These are phyloP conservation scores for Epirrhoe alternata DNA, from an alignment of 2,888 invertebrate genomes.

Conservation along the genomic window DNA sequence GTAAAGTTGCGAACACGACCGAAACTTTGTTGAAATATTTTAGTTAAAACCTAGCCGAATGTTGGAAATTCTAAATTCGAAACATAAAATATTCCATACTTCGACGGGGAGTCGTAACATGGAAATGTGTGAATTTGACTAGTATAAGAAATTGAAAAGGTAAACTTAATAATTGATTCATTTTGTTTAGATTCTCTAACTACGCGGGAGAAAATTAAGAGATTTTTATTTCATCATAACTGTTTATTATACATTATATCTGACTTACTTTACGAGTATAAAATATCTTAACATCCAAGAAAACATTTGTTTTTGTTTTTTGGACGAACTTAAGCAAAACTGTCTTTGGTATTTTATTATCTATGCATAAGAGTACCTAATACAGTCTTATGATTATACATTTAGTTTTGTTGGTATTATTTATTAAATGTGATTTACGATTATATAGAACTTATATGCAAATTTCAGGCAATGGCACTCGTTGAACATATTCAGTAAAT, in stretches of 20 bases:
- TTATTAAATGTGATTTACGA: not conserved
- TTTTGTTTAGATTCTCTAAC: not conserved
- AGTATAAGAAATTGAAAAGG: not conserved
- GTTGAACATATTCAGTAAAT: constrained; percentile 40
- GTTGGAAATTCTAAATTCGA: constrained; percentile 6
- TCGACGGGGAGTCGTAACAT: not conserved
- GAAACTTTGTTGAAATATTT: constrained; percentile 35
- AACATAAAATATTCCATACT: not conserved
- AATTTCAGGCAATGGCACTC: constrained; percentile 35
- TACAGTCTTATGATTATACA: not conserved
- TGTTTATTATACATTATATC: not conserved
- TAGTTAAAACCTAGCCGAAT: constrained; percentile 15
- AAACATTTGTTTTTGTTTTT: not conserved
- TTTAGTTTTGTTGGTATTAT: not conserved
- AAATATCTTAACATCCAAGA: not conserved
- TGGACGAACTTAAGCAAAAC: not conserved
- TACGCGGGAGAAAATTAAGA: not conserved
- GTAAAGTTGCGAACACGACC: constrained; percentile 41
- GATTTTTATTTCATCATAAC: not conserved
- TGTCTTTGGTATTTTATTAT: constrained; percentile 1
- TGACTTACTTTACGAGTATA: not conserved
- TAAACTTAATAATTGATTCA: not conserved
- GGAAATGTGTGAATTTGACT: not conserved
- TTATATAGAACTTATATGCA: constrained; percentile 1
- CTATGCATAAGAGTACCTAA: not conserved